phyloP scores from a whole-genome alignment of 2,888 invertebrate genomes.

The Dolichomitus sp. region DNA sequence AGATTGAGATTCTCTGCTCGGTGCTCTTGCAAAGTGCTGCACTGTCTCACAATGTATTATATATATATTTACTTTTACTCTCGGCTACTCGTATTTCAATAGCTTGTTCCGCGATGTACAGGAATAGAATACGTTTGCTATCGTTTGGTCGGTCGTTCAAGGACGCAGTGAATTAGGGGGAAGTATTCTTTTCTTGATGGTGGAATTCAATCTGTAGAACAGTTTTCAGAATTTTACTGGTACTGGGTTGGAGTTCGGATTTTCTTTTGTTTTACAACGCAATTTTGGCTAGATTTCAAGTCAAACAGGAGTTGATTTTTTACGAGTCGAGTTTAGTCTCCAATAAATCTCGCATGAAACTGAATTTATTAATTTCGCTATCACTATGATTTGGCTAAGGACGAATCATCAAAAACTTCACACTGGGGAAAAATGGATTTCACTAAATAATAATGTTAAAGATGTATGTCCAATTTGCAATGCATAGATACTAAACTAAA shows the following conservation, averaged over 20 bases:
- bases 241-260: neutral
- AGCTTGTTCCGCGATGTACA: constrained; percentile 7
- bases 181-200: neutral
- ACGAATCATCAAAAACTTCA: no score
- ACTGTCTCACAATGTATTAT: constrained; percentile 12
- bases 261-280: neutral
- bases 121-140: constrained; percentile 14
- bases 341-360: no score
- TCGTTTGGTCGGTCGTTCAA: constrained; percentile 22
- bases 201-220: neutral
- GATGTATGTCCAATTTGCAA: no score
- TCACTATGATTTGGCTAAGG: no score
- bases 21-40: neutral
- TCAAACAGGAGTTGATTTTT: no score
- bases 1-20: constrained; percentile 17
- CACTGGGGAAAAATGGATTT: no score
- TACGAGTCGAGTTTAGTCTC: no score
- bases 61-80: constrained; percentile 39
- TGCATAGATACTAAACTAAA: no score
- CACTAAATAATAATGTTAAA: no score
- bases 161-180: constrained; percentile 18
- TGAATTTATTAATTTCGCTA: no score
- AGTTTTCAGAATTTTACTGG: neutral
- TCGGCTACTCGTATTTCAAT: constrained; percentile 6
- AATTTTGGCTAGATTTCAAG: neutral